Evolutionary conservation across 1,140 invertebrate genomes (phyloP), one percentile per base, ranked within the genome.

Genomic region (Eubasilissa regina): DNA sequence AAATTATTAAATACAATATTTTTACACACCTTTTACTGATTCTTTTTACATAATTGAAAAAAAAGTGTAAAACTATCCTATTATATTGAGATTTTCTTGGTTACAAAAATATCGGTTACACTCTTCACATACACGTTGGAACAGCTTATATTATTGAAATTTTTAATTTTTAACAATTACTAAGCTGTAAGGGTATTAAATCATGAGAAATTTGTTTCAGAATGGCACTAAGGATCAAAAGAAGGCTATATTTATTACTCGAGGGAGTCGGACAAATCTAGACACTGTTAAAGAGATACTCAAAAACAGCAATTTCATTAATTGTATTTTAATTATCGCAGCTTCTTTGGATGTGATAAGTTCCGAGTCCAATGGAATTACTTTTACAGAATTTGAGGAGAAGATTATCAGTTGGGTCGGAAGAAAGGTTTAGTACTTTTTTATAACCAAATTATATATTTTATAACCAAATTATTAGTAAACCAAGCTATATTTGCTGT

Each of bases 221-320:
- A 81, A 73, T 84, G 84, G 85, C 44, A 84, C 77, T 44, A 86
- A 85, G 74, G 84, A 89, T 17, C 85, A 90, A 44, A 87, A 86
- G 79, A 93, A 92, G 84, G 91, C 87, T 75, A 89, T 92, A 4
- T 93, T 93, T 79, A 89, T 93, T 80, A 87, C 90, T 9, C 86
- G 90, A 80, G 83, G 91, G 35, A 85, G 86, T 44, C 87, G 84
- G 19, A 89, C 85, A 4, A 90, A 90, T 19, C 83, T 88, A 7
- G 86, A 87, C 55, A 90, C 90, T 9, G 84, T 92, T 53, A 83
- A 86, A 77, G 88, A 91, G 73, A 89, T 92, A 17, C 89, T 93
- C 58, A 85, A 85, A 10, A 87, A 88, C 68, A 91, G 91, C 84
- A 85, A 87, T 58, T 91, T 93, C 60, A 87, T 90, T 47, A 91